A percentile compares a stretch with the other conserved stretches of the same genome.
phyloP scores from a whole-genome alignment of 2,888 invertebrate species.

The Emmelina monodactyla region DNA sequence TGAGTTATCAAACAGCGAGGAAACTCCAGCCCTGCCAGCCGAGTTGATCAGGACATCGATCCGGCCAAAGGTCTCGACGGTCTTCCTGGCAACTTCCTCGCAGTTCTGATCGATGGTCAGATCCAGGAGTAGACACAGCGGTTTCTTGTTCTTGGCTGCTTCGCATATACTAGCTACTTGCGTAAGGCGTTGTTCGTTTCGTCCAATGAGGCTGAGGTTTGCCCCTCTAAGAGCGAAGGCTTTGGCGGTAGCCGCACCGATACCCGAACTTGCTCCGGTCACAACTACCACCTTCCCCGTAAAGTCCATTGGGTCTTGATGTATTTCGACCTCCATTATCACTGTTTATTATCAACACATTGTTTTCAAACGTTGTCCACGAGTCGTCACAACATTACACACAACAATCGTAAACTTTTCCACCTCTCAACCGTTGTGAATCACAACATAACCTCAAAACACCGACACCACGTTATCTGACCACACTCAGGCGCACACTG shows the following conservation, averaged over 20 bases:
- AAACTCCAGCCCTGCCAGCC: conserved; percentile 29
- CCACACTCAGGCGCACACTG: too few relatives aligned
- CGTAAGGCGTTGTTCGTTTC: conserved; percentile 28
- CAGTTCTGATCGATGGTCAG: conserved; percentile 29
- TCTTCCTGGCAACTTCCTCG: conserved; percentile 30
- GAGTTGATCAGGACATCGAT: conserved; percentile 37
- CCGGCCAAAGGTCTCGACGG: conserved; percentile 25
- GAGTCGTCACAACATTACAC: too few relatives aligned
- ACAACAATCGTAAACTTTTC: too few relatives aligned
- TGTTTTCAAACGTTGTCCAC: too few relatives aligned
- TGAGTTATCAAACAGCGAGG: conserved; percentile 31
- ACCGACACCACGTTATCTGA: too few relatives aligned
- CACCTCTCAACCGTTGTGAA: too few relatives aligned
- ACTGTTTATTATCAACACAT: too few relatives aligned
- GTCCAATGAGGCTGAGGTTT: conserved; percentile 29
- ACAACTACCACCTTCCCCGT: conserved; percentile 34
- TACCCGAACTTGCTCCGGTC: conserved; percentile 41
- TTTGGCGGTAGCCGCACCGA: conserved; percentile 38
- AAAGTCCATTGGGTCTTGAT: conserved; percentile 24
- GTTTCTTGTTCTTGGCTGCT: conserved; percentile 22
- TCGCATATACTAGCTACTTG: conserved; percentile 28
- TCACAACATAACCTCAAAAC: too few relatives aligned
- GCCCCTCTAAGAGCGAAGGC: conserved; percentile 33
- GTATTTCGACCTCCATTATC: too few relatives aligned
- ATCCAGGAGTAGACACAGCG: conserved; percentile 30